A percentile compares a stretch with the other conserved stretches of the same genome.
Evolutionary conservation across 2,113 vertebrate genomes (phyloP).

Genomic region (Crypturellus undulatus): DNA sequence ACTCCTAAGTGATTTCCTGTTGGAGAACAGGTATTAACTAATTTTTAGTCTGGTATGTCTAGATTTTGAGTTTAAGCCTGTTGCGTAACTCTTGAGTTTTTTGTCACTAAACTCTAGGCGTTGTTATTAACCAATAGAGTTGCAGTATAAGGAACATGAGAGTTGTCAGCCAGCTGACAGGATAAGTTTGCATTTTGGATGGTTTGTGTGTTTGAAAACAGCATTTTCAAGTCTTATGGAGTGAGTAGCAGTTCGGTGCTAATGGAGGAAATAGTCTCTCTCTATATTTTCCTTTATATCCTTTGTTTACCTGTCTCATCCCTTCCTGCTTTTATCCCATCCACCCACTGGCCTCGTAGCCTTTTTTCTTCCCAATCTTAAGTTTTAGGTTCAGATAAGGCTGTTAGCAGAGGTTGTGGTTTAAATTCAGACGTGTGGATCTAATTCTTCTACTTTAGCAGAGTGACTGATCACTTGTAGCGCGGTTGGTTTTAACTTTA

Average conservation of each 20-base stretch:
- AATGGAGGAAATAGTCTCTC: not conserved
- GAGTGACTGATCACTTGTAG: not conserved
- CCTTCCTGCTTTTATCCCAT: not conserved
- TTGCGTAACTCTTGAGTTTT: not conserved
- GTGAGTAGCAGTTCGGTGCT: not conserved
- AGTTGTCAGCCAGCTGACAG: not conserved
- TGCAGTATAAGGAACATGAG: not conserved
- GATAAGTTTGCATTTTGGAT: not conserved
- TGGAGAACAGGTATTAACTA: not conserved
- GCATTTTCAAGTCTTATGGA: not conserved
- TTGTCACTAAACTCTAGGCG: not conserved
- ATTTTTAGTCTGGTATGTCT: not conserved
- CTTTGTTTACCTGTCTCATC: constrained; percentile 9
- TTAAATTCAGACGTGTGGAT: not conserved
- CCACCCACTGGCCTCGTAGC: not conserved
- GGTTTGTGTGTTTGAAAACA: not conserved
- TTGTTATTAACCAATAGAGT: not conserved
- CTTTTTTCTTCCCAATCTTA: not conserved
- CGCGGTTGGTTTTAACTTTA: accelerated
- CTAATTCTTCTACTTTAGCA: not conserved
- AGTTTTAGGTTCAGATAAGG: not conserved
- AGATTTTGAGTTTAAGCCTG: not conserved
- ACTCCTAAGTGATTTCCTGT: accelerated
- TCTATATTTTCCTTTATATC: not conserved
- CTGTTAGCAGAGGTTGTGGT: not conserved